phyloP scores from a whole-genome alignment of 64 coral and sea anemone genomes.

The Trachythela sp. region DNA sequence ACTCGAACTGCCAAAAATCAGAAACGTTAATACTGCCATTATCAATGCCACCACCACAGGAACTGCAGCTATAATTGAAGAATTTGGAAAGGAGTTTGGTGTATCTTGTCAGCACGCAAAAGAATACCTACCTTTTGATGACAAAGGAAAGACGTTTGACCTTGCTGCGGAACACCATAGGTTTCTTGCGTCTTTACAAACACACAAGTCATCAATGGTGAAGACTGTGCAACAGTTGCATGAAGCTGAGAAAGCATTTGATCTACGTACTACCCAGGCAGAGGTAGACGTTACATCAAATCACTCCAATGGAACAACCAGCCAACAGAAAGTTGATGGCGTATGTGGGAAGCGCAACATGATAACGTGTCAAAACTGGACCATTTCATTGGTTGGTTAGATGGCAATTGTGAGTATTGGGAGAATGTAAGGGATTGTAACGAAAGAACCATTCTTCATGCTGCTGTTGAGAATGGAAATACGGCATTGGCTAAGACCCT shows the following conservation, averaged over 20 bases:
- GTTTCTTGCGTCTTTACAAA: neutral
- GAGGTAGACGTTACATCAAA: neutral
- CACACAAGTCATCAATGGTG: neutral
- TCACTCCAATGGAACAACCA: neutral
- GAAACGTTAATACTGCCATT: conserved; percentile 7
- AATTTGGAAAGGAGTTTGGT: conserved; percentile 3
- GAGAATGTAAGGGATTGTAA: neutral
- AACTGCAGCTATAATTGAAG: conserved; percentile 5
- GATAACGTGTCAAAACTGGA: neutral
- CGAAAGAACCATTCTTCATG: neutral
- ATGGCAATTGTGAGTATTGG: neutral
- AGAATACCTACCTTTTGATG: conserved; percentile 2
- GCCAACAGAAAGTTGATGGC: neutral
- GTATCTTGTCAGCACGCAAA: neutral
- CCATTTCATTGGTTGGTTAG: neutral
- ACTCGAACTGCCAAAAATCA: neutral
- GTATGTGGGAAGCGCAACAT: conserved; percentile 9
- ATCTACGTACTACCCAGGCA: neutral
- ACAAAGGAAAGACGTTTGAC: neutral
- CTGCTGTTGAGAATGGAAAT: conserved; percentile 16
- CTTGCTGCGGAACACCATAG: neutral
- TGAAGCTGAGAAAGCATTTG: conserved; percentile 14
- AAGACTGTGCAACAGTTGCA: neutral
- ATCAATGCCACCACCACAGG: neutral
- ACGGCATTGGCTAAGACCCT: neutral